Percentiles rank a stretch among this genome's conserved stretches.
phyloP scores from a whole-genome alignment of 2,888 invertebrate species.

The Cerastis rubricosa region DNA sequence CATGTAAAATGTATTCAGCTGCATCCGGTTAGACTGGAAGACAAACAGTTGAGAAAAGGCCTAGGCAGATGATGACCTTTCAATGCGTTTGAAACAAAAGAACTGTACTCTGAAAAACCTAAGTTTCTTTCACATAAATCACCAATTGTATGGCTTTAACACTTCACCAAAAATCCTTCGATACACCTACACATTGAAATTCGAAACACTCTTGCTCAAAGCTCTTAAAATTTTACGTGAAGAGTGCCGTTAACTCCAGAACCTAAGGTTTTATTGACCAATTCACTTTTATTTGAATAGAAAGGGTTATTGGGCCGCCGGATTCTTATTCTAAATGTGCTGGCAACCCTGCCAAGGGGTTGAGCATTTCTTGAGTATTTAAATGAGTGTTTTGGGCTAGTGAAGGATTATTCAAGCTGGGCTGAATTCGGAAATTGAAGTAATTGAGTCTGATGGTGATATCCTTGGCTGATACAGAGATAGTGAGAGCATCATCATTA shows the following conservation, averaged over 20 bases:
- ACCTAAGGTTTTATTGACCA: slow-evolving; percentile 61
- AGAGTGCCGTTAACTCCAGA: slow-evolving; percentile 48
- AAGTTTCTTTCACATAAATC: slow-evolving; percentile 12
- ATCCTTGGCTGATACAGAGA: neutral
- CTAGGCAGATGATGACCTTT: neutral
- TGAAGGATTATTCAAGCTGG: neutral
- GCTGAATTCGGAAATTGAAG: slow-evolving; percentile 4
- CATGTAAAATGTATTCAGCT: too few species aligned
- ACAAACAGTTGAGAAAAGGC: too few species aligned
- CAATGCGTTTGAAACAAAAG: neutral
- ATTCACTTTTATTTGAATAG: slow-evolving; percentile 63
- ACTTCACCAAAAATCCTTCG: neutral
- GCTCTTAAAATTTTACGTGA: slow-evolving; percentile 58
- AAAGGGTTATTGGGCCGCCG: slow-evolving; percentile 54
- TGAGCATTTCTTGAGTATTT: slow-evolving; percentile 39
- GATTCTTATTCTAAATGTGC: slow-evolving; percentile 51
- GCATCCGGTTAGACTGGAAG: too few species aligned
- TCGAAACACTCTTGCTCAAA: slow-evolving; percentile 19
- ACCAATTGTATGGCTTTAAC: slow-evolving; percentile 7
- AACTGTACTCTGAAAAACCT: neutral
- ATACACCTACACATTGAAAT: slow-evolving; percentile 31
- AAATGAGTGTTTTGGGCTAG: slow-evolving; percentile 33
- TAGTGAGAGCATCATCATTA: neutral
- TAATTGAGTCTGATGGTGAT: neutral
- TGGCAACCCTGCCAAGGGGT: slow-evolving; percentile 1